phyloP scores from a whole-genome alignment of 1,140 invertebrate species.

The Octopus sinensis region DNA sequence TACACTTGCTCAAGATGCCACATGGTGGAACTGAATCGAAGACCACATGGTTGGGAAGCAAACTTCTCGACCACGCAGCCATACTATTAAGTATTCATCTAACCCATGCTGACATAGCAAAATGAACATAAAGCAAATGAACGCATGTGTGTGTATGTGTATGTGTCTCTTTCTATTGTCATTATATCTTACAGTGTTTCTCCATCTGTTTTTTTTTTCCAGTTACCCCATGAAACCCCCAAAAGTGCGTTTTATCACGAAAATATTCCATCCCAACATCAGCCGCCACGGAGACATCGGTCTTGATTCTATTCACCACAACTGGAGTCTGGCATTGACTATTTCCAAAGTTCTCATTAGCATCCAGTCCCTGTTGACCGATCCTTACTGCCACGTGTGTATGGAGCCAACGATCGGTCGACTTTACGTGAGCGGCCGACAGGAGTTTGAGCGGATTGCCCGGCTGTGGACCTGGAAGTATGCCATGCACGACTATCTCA shows the following conservation, averaged over 20 bases:
- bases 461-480: constrained; percentile 87
- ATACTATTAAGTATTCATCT: too few species aligned
- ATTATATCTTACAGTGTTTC: not conserved
- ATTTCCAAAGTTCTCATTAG: constrained; percentile 72
- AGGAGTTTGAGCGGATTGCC: constrained; percentile 78
- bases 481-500: constrained; percentile 77
- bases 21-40: too few species aligned
- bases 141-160: constrained; percentile 13
- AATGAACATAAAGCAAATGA: not conserved
- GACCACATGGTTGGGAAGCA: too few species aligned
- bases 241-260: constrained; percentile 66
- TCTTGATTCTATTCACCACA: constrained; percentile 91
- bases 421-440: constrained; percentile 74
- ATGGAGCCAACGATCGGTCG: constrained; percentile 86
- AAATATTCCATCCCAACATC: constrained; percentile 92
- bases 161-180: too few species aligned
- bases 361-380: constrained; percentile 83
- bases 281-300: constrained; percentile 94
- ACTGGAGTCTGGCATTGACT: constrained; percentile 90
- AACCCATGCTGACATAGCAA: too few species aligned
- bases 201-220: constrained; percentile 31
- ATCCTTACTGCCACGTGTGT: constrained; percentile 85
- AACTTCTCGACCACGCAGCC: too few species aligned
- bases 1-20: too few species aligned
- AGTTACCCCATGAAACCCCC: constrained; percentile 91